Evolutionary conservation across 2,113 vertebrate genomes (phyloP).

Genomic region (Mixornis gularis): DNA sequence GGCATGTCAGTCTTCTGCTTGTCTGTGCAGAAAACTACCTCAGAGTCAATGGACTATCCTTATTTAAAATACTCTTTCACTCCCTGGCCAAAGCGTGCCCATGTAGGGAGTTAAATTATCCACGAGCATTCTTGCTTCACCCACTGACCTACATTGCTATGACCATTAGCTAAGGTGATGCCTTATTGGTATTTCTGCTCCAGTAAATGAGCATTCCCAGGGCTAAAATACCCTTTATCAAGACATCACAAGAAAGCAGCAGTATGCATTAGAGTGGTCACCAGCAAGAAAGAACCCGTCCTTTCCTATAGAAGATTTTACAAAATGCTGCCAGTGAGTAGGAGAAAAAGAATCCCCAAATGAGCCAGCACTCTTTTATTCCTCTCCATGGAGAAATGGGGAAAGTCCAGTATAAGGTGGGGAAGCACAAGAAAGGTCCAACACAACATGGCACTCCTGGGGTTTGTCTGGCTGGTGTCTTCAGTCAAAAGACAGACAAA

Average conservation of each 20-base stretch:
- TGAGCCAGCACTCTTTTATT: background rate
- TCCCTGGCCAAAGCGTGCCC: background rate
- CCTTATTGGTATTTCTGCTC: conserved; percentile 19
- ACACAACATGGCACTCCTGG: accelerated
- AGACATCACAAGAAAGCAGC: background rate
- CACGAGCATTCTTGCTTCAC: background rate
- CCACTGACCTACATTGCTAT: background rate
- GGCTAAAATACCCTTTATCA: background rate
- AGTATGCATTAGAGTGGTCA: background rate
- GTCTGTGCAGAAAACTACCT: background rate
- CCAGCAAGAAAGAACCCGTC: background rate
- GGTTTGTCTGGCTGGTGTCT: background rate
- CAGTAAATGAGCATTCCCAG: background rate
- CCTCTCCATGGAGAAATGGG: background rate
- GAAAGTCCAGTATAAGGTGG: background rate
- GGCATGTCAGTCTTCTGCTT: conserved; percentile 8
- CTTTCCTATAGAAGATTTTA: background rate
- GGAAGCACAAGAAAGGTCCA: background rate
- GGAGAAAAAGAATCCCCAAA: background rate
- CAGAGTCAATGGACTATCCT: background rate
- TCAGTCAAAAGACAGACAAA: background rate
- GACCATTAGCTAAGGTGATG: conserved; percentile 20
- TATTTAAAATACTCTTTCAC: background rate
- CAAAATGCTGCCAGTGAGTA: background rate
- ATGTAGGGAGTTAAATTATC: conserved; percentile 15